Evolutionary conservation across 2,113 vertebrate species (phyloP), one percentile per base, ranked within the genome.

Genomic region (Callipepla squamata): DNA sequence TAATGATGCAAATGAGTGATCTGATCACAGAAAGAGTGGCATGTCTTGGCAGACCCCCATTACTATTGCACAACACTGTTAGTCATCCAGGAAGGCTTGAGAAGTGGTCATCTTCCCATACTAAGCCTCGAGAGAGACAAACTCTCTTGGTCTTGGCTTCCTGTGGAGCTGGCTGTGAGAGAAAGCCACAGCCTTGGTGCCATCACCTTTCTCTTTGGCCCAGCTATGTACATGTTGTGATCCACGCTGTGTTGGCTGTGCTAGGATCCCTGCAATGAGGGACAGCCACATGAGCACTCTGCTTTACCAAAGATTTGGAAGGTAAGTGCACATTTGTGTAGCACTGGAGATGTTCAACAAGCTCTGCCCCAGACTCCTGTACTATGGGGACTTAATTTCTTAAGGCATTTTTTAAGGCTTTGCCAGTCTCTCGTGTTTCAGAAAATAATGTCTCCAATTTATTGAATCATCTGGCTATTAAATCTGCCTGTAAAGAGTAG

Each of bases 381-480:
- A 21, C 42, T 81, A 61, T 19, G 12, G 28, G 17, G 36, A 48
- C 74, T 76, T 57, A 8, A 34, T 55, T 61, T 73, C 76, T 58
- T 61, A 48, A 61, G 32, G 21, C 5, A 55, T 73, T 55, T 70
- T 45, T 89, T 40, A 40, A 40, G 51, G 40, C 63, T 83, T 77
- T 67, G 34, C 11, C n/a, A 21, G 47, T 40, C 23, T 62, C 38
- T 65, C 32, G 20, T 42, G 68, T 34, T 55, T 73, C 63, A 72
- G 57, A 76, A 89, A 90, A 69, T 38, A 87, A 67, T 62, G 75
- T 23, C 42, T 85, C 10, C 65, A 88, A 59, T 77, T 89, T 67
- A 83, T 80, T 59, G 55, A 63, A 74, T 81, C 57, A 47, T 73
- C 74, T 95, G 68, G 34, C 51, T 70, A 38, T 62, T 40, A 65